Percentiles rank a stretch among this genome's conserved stretches.
These are phyloP conservation scores for Willowsia nigromaculata DNA, from an alignment of 2,888 invertebrate species.

Conservation along the genomic window DNA sequence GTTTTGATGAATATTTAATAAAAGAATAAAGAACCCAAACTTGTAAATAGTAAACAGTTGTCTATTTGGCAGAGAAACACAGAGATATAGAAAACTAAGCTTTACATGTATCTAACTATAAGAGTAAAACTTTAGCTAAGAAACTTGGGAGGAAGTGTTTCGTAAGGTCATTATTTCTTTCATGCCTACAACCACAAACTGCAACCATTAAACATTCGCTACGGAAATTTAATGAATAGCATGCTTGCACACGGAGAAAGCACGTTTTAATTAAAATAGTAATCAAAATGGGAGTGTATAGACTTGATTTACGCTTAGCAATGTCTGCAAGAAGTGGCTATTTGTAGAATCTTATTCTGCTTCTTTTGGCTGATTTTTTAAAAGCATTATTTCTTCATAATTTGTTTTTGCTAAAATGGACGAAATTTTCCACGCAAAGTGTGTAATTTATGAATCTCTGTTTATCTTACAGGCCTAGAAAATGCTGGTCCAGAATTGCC, in stretches of 20 bases:
- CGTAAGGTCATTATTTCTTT: neutral
- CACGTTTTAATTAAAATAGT: constrained; percentile 17
- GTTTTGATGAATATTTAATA: neutral
- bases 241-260: neutral
- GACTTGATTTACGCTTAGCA: neutral
- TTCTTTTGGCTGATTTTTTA: neutral
- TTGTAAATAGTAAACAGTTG: too few species aligned
- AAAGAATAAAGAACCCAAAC: neutral
- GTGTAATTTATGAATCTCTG: constrained; percentile 27
- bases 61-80: too few species aligned
- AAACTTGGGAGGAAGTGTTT: neutral
- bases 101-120: too few species aligned
- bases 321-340: neutral
- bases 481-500: constrained; percentile 78
- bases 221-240: constrained; percentile 25
- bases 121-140: neutral
- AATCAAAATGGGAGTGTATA: neutral
- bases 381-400: neutral
- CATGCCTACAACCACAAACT: neutral
- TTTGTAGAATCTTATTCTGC: too few species aligned
- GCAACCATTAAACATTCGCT: neutral
- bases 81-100: too few species aligned
- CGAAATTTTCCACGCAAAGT: neutral
- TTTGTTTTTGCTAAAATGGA: neutral
- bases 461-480: constrained; percentile 73